Evolutionary conservation across 2,888 invertebrate genomes (phyloP).

Genomic region (Scotopteryx bipunctaria): DNA sequence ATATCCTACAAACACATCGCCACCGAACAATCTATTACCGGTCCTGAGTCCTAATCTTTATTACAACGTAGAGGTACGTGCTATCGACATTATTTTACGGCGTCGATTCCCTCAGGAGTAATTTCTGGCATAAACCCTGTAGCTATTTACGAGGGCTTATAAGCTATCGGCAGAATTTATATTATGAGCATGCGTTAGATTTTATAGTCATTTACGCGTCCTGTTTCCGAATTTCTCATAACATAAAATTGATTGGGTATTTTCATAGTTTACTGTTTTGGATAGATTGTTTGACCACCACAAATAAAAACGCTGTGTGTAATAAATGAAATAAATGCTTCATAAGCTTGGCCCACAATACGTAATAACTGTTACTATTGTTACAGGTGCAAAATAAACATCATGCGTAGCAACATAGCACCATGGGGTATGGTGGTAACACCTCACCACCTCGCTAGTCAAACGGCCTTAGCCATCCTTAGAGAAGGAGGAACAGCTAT

Average conservation of each 20-base stretch:
- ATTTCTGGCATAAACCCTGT: conserved; percentile 61
- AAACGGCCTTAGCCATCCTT: conserved; percentile 65
- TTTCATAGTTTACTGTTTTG: conserved; percentile 12
- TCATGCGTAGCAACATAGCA: conserved; percentile 57
- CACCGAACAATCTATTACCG: conserved; percentile 52
- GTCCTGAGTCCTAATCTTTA: conserved; percentile 56
- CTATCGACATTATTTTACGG: conserved; percentile 61
- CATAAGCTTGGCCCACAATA: too few relatives aligned
- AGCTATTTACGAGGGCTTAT: conserved; percentile 66
- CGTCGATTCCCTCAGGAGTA: conserved; percentile 58
- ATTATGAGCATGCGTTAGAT: conserved; percentile 45
- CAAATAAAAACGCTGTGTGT: too few relatives aligned
- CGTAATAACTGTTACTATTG: background rate
- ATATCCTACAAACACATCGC: conserved; percentile 43
- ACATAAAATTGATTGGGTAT: conserved; percentile 21
- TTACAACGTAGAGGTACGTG: conserved; percentile 52
- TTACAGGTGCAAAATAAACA: conserved; percentile 19
- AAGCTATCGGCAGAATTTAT: conserved; percentile 70
- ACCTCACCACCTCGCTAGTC: conserved; percentile 72
- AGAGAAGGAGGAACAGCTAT: conserved; percentile 73
- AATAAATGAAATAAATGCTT: background rate
- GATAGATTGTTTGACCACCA: background rate
- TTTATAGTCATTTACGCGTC: conserved; percentile 38
- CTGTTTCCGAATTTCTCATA: conserved; percentile 28
- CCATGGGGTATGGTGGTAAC: conserved; percentile 71